These are phyloP conservation scores for Diabrotica balteata DNA, from an alignment of 2,888 invertebrate species.

Conservation along the genomic window DNA sequence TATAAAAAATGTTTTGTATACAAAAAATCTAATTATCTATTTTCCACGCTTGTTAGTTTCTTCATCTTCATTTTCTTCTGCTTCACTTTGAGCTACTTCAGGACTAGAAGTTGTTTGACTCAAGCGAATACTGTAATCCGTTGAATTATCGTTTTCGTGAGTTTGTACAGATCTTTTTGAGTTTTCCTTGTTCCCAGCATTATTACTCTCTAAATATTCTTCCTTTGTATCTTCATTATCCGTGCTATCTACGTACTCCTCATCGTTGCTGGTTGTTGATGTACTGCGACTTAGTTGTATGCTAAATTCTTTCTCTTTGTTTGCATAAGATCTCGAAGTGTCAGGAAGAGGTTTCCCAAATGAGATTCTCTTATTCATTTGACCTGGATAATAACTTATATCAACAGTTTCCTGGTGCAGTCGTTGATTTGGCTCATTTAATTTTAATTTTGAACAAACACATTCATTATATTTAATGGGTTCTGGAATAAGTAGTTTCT, in stretches of 20 bases:
- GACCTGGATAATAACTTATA: conserved; percentile 36
- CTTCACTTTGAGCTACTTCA: neutral
- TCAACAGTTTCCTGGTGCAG: conserved; percentile 38
- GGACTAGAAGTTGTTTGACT: conserved; percentile 24
- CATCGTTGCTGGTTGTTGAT: neutral
- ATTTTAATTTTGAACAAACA: conserved; percentile 28
- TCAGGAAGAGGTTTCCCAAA: neutral
- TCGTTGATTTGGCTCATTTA: neutral
- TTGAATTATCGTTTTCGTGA: neutral
- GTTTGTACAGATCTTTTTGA: neutral
- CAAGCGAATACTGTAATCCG: conserved; percentile 23
- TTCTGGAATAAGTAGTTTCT: conserved; percentile 35
- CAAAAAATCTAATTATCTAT: too few species aligned
- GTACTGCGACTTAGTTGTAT: neutral
- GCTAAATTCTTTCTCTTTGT: conserved; percentile 5
- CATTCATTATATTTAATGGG: conserved; percentile 30
- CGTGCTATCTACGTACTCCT: neutral
- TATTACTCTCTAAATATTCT: neutral
- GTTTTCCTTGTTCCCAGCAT: neutral
- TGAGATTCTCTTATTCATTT: neutral
- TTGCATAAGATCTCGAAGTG: neutral
- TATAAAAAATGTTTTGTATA: too few species aligned
- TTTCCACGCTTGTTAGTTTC: too few species aligned
- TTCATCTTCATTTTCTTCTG: neutral
- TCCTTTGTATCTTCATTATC: neutral